Percentiles rank a stretch among this genome's conserved stretches.
Evolutionary conservation across 1,140 invertebrate species (phyloP).

Genomic region (Tetraneura akinire): DNA sequence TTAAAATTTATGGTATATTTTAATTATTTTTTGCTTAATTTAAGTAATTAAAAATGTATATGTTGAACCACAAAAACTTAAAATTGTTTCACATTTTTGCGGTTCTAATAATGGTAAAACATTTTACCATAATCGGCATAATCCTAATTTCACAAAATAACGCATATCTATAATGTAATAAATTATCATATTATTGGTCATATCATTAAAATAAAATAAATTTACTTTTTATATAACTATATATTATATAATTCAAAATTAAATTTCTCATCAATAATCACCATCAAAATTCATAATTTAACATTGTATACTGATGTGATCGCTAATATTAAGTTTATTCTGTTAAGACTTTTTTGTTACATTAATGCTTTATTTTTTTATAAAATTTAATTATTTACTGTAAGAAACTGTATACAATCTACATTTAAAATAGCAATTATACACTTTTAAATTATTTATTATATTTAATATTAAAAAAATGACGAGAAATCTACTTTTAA

Average conservation of each 20-base stretch:
- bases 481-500: neutral
- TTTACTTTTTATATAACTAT: neutral
- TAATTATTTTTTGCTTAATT: constrained; percentile 19
- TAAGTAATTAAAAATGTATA: neutral
- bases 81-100: neutral
- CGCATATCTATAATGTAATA: constrained; percentile 3
- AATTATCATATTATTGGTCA: constrained; percentile 26
- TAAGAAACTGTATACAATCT: constrained; percentile 11
- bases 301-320: neutral
- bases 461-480: constrained; percentile 1
- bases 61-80: neutral
- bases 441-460: neutral
- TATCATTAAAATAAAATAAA: constrained; percentile 36
- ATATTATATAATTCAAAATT: neutral
- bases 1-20: no score
- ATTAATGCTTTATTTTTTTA: neutral
- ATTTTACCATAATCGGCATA: no score
- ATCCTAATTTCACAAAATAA: constrained; percentile 6
- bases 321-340: neutral
- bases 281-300: neutral
- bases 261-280: neutral
- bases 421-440: neutral
- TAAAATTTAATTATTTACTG: neutral
- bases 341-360: neutral
- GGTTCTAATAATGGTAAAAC: no score